Percentiles rank a stretch among this genome's conserved stretches.
Conservation (phyloP, 2,797 vertebrate genomes). For the Helostoma temminkii region DNA sequence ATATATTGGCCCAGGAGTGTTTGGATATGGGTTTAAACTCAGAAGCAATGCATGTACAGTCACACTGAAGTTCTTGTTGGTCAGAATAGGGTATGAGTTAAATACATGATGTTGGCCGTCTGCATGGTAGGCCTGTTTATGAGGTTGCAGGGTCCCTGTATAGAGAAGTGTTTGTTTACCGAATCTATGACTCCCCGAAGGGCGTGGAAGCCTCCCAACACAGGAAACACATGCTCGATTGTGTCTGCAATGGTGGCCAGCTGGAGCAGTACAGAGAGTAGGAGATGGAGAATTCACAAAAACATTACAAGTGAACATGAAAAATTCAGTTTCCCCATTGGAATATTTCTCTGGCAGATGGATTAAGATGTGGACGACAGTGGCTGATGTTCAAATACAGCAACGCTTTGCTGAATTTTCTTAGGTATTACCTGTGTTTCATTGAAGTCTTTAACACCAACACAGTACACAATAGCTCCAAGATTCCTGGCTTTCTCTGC, state of each 20-base stretch:
- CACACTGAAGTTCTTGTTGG: too few relatives aligned
- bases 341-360: background rate
- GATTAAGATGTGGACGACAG: background rate
- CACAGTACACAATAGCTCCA: conserved; percentile 92
- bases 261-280: conserved; percentile 67
- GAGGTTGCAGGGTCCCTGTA: conserved; percentile 5
- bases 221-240: conserved; percentile 92
- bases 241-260: conserved; percentile 93
- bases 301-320: background rate
- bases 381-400: too few relatives aligned
- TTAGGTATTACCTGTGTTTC: conserved; percentile 88
- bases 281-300: conserved; percentile 9
- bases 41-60: too few relatives aligned
- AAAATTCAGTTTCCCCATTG: background rate
- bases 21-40: too few relatives aligned
- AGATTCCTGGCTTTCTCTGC: conserved; percentile 87
- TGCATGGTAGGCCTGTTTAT: background rate
- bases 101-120: background rate
- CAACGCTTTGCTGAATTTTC: background rate
- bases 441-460: conserved; percentile 93
- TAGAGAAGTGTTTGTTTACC: conserved; percentile 80
- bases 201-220: conserved; percentile 90
- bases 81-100: too few relatives aligned
- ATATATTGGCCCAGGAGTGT: too few relatives aligned
- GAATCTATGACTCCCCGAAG: conserved; percentile 90